Evolutionary conservation across 2,888 invertebrate genomes (phyloP).

Genomic region (Callosobruchus maculatus): DNA sequence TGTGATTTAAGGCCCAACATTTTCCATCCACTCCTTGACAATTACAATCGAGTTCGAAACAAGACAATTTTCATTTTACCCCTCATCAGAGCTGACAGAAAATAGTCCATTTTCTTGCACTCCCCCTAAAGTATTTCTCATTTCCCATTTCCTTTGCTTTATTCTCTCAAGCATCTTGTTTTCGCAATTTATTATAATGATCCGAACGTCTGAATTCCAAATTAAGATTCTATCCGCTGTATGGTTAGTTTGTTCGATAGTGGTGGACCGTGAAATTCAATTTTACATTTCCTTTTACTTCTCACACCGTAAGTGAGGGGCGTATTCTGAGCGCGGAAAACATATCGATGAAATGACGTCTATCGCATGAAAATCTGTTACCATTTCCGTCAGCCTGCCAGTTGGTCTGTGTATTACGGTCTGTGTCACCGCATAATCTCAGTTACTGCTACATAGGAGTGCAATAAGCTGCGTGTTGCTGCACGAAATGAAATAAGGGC

Average conservation of each 20-base stretch:
- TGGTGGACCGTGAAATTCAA: neutral
- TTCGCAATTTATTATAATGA: neutral
- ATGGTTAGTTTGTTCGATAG: neutral
- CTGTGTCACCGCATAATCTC: too few species aligned
- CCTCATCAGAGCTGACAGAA: neutral
- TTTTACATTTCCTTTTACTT: neutral
- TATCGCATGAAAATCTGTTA: too few species aligned
- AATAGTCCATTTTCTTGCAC: neutral
- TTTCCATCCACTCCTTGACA: neutral
- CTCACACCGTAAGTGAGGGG: too few species aligned
- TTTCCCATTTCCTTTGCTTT: neutral
- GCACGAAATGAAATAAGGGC: too few species aligned
- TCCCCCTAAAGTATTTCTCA: neutral
- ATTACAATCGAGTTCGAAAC: neutral
- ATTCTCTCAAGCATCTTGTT: neutral
- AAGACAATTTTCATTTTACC: neutral
- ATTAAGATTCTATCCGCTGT: neutral
- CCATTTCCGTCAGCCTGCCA: too few species aligned
- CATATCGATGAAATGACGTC: too few species aligned
- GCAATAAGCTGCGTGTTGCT: too few species aligned
- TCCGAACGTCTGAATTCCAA: neutral
- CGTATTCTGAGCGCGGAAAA: too few species aligned
- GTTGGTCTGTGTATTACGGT: too few species aligned
- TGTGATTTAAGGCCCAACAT: neutral
- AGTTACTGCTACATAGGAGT: too few species aligned